Conservation (phyloP, 2,797 vertebrate species). For the Myotis planiceps region DNA sequence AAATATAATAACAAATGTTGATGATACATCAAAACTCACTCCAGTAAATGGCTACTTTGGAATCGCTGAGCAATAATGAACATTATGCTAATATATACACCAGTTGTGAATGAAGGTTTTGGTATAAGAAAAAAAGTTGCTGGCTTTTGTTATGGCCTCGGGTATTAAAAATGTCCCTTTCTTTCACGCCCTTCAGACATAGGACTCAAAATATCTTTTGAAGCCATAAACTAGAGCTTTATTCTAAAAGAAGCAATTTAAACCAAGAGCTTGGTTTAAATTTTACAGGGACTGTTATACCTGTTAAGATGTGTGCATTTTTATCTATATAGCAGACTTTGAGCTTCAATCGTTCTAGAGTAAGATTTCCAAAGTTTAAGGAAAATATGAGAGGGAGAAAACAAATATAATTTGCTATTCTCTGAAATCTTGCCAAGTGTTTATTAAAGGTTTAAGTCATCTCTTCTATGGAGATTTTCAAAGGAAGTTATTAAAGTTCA, state of each 20-base stretch:
- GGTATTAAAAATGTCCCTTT: neutral
- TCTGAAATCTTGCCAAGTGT: neutral
- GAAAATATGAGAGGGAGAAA: neutral
- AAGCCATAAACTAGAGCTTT: neutral
- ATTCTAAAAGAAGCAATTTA: conserved; percentile 9
- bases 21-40: conserved; percentile 1
- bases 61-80: neutral
- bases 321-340: neutral
- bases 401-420: neutral
- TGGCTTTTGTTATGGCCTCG: neutral
- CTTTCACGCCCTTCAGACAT: neutral
- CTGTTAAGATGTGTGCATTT: neutral
- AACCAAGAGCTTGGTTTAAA: conserved; percentile 8
- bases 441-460: neutral
- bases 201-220: neutral
- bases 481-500: neutral
- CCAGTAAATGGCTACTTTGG: neutral
- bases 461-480: neutral
- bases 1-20: neutral
- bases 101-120: neutral
- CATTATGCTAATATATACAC: neutral
- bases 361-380: conserved; percentile 30
- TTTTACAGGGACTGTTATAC: neutral
- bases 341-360: neutral
- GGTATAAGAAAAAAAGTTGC: neutral